phyloP scores from a whole-genome alignment of 2,113 vertebrate species.

The Artemisiospiza belli region DNA sequence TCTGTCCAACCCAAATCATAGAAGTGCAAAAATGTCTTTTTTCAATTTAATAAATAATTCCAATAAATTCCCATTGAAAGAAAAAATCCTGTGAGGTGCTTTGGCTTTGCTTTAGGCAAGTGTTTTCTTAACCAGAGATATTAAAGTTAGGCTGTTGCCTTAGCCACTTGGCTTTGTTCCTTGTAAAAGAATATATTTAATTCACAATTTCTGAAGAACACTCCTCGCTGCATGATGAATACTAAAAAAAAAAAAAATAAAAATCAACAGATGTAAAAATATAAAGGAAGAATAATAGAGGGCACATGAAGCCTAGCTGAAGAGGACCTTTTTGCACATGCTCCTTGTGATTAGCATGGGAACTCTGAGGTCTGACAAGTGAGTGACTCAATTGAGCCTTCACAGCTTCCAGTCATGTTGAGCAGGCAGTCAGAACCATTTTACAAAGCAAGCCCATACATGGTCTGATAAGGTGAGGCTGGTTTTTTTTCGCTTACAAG shows the following conservation, averaged over 20 bases:
- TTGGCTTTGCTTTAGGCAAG: neutral
- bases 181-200: neutral
- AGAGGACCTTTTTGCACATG: neutral
- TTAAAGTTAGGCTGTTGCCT: neutral
- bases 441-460: neutral
- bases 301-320: conserved; percentile 6
- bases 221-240: conserved; percentile 1
- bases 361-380: conserved; percentile 8
- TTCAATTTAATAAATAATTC: neutral
- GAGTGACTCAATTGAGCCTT: neutral
- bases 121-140: neutral
- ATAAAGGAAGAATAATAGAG: conserved; percentile 39
- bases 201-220: conserved; percentile 26
- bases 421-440: neutral
- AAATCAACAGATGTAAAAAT: conserved; percentile 13
- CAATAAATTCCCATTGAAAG: neutral
- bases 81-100: neutral
- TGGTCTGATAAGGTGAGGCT: neutral
- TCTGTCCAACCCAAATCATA: neutral
- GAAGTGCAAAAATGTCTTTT: neutral
- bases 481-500: neutral
- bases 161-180: neutral
- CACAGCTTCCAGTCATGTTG: neutral
- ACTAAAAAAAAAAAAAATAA: conserved; percentile 8
- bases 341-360: conserved; percentile 16